Percentiles rank a stretch among this genome's conserved stretches.
Evolutionary conservation across 2,888 invertebrate genomes (phyloP).

Genomic region (Lepidochrysops patricia): DNA sequence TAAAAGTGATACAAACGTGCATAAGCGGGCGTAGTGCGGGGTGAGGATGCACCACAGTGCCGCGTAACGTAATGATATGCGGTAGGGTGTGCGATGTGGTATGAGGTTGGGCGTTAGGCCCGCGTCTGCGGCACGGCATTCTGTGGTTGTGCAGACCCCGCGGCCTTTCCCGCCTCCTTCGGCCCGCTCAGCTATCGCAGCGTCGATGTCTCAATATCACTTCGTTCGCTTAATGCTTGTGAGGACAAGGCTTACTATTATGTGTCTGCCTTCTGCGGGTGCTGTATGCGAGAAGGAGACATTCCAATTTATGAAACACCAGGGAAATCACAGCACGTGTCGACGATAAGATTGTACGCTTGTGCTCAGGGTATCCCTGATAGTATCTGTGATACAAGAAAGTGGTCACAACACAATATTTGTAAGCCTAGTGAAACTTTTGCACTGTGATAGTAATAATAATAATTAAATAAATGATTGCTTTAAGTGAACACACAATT

Average conservation of each 20-base stretch:
- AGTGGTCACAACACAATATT: constrained; percentile 68
- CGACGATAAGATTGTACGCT: constrained; percentile 56
- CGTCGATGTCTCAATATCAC: constrained; percentile 66
- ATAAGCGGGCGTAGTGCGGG: constrained; percentile 6
- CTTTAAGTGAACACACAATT: constrained; percentile 49
- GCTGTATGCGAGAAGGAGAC: constrained; percentile 90
- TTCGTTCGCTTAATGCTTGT: constrained; percentile 72
- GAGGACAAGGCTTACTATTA: constrained; percentile 74
- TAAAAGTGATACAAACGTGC: constrained; percentile 8
- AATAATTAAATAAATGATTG: constrained; percentile 50
- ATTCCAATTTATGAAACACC: constrained; percentile 72
- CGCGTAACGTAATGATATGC: constrained; percentile 22
- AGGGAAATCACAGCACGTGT: constrained; percentile 64
- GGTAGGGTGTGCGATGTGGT: constrained; percentile 47
- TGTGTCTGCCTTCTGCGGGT: constrained; percentile 84
- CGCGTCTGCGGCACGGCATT: constrained; percentile 51
- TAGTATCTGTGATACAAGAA: constrained; percentile 70
- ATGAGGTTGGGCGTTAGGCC: constrained; percentile 41
- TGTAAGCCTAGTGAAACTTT: constrained; percentile 63
- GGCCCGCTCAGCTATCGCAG: constrained; percentile 60
- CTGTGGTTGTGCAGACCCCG: constrained; percentile 48
- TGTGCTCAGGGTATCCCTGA: constrained; percentile 63
- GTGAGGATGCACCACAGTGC: constrained; percentile 6
- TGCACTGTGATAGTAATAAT: constrained; percentile 47
- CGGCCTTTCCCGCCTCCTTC: constrained; percentile 65